Evolutionary conservation across 2,888 invertebrate genomes (phyloP).

Genomic region (Lepidochitona cinerea): DNA sequence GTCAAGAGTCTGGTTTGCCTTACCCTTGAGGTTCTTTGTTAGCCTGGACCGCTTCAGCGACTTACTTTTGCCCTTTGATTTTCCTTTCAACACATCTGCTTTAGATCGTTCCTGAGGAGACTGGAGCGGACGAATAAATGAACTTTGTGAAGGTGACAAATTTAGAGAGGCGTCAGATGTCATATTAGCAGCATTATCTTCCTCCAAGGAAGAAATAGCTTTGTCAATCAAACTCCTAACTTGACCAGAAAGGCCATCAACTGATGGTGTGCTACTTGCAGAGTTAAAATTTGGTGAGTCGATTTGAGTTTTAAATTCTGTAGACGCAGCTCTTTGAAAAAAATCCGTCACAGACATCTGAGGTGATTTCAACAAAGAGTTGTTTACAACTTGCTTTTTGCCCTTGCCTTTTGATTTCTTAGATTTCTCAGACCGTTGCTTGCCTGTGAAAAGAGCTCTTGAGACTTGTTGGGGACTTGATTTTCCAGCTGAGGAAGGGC

Average conservation of each 20-base stretch:
- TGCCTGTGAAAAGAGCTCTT: not conserved
- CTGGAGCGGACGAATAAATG: no score
- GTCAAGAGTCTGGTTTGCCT: no score
- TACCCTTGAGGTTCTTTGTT: no score
- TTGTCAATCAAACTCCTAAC: not conserved
- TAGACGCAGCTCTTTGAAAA: not conserved
- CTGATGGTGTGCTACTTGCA: not conserved
- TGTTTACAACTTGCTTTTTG: not conserved
- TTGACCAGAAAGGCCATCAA: not conserved
- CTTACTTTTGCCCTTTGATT: no score
- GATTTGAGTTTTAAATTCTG: not conserved
- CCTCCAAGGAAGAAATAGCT: not conserved
- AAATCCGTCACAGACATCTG: not conserved
- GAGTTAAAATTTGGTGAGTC: not conserved
- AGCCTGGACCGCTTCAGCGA: no score
- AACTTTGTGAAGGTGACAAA: no score
- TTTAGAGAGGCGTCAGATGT: not conserved
- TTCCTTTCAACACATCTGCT: no score
- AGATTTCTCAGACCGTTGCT: not conserved
- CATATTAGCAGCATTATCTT: not conserved
- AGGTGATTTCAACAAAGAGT: not conserved
- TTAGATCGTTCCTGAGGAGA: no score
- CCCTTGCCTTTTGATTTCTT: not conserved
- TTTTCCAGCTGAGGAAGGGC: not conserved
- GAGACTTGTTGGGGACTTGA: not conserved